Base-by-base conservation (phyloP, 1,140 invertebrate species). In the Platyscapa corneri region DNA sequence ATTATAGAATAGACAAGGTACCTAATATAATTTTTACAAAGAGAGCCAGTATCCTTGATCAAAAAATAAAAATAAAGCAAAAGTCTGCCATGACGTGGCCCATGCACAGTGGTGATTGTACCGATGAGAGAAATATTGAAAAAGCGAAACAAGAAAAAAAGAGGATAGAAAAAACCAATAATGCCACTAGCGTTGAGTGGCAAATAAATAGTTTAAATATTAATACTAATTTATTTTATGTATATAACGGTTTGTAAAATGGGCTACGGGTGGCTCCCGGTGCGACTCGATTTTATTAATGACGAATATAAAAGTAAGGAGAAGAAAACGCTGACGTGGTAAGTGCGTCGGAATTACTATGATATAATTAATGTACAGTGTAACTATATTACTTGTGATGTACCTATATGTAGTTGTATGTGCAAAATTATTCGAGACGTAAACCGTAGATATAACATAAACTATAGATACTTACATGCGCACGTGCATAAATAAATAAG, bases 331-430 rank as follows among this genome's bases (percentile, higher is more conserved):
- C 49, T 27, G 49, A 49, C 70, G 56, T 67, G 60, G 60, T 67
- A 75, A 85, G 37, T 30, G 83, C 85, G 82, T 85, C 88, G 86
- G 86, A 87, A 85, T 81, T 84, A 85, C 87, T 86, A 88, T 88
- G 46, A 83, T 86, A 86, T 86, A 70, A 93, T 92, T 92, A 92
- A 91, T 93, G 92, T 93, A 93, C 92, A 93, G 92, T 93, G 92
- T 93, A 93, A 93, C 89, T 93, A 93, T 93, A 93, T 92, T 91
- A 88, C 89, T 91, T 93, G 92, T 93, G 92, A 93, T 93, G 92
- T 92, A 92, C 90, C 90, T 91, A 87, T 87, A 89, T 89, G 90
- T 93, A 92, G 91, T 86, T 90, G 88, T 90, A 90, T 90, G 90
- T 89, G 88, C 90, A 90, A 89, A 90, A 89, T 90, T 90, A 89